A percentile compares a stretch with the other conserved stretches of the same genome.
Evolutionary conservation across 2,797 vertebrate genomes (phyloP).

Genomic region (Chaenodraco wilsoni): DNA sequence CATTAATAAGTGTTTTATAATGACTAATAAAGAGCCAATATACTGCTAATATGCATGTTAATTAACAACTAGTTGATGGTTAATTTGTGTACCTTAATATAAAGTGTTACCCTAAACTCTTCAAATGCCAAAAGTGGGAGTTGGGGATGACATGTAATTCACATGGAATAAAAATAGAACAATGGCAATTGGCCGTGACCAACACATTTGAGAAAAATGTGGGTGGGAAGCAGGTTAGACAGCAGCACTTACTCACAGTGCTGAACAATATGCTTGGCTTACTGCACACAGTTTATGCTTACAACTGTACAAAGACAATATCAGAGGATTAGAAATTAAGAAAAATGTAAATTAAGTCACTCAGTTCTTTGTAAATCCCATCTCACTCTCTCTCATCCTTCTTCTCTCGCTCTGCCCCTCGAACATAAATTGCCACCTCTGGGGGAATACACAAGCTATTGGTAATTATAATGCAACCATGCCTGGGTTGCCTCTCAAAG

Average conservation of each 20-base stretch:
- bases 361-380: not conserved
- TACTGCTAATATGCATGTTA: no score
- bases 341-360: constrained; percentile 23
- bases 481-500: constrained; percentile 67
- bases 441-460: constrained; percentile 60
- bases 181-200: constrained; percentile 16
- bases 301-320: not conserved
- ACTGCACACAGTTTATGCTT: constrained; percentile 9
- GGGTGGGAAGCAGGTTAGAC: constrained; percentile 21
- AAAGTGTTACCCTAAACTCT: not conserved
- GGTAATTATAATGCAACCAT: constrained; percentile 70
- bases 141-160: constrained; percentile 37
- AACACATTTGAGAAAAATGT: constrained; percentile 28
- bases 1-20: no score
- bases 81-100: no score
- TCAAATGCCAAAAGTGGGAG: constrained; percentile 5
- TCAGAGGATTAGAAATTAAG: constrained; percentile 10
- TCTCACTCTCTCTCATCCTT: not conserved
- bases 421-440: constrained; percentile 61
- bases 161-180: constrained; percentile 34
- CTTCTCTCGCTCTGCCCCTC: constrained; percentile 33
- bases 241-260: constrained; percentile 12
- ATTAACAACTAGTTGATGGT: no score
- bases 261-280: constrained; percentile 4
- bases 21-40: no score